These are phyloP conservation scores for Enteromius argenteus DNA, from an alignment of 2,797 vertebrate genomes.

Conservation along the genomic window DNA sequence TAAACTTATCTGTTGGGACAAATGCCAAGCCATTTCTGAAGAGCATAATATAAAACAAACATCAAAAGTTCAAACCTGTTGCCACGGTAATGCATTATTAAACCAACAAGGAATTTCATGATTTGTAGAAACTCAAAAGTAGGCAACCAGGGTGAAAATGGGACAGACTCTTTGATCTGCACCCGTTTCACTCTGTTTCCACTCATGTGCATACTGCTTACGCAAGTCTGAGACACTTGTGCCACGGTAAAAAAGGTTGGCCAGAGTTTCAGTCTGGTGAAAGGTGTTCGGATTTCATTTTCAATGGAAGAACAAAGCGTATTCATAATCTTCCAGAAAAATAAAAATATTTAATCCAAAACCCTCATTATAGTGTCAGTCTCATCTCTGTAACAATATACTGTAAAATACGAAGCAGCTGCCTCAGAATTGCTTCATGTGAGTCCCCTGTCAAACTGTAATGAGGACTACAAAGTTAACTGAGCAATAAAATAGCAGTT, in stretches of 20 bases:
- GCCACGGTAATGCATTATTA: constrained; percentile 38
- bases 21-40: constrained; percentile 42
- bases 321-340: background rate
- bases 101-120: constrained; percentile 25
- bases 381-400: constrained; percentile 9
- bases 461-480: constrained; percentile 10
- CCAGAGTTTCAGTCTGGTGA: background rate
- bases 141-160: background rate
- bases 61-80: constrained; percentile 39
- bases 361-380: background rate
- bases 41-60: constrained; percentile 39
- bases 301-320: constrained; percentile 8
- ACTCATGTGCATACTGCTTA: background rate
- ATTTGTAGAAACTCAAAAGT: constrained; percentile 36
- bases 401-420: background rate
- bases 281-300: background rate
- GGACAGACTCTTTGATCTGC: constrained; percentile 37
- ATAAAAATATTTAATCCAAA: background rate
- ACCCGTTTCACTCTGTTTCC: constrained; percentile 16
- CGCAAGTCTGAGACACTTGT: constrained; percentile 10
- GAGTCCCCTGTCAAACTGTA: background rate
- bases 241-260: background rate
- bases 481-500: background rate
- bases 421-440: constrained; percentile 4
- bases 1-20: constrained; percentile 48